Conservation (phyloP, 2,113 vertebrate genomes). For the Corythaixoides concolor region DNA sequence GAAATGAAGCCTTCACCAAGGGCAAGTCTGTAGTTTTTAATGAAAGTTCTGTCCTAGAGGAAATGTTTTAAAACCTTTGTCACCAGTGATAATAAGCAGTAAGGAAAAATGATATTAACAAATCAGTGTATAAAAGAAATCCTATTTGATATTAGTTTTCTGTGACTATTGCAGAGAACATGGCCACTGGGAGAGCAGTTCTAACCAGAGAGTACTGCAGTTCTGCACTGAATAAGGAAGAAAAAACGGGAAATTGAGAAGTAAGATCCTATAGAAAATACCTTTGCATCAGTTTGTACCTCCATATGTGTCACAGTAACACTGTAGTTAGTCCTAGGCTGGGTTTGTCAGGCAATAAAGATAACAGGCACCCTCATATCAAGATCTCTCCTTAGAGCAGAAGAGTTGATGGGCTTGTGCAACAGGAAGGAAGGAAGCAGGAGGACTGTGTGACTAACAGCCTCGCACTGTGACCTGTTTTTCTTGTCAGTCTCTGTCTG, state of each 20-base stretch:
- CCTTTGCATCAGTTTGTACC: background rate
- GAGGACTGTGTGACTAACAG: background rate
- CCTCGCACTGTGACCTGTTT: background rate
- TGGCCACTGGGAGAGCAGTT: background rate
- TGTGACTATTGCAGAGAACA: background rate
- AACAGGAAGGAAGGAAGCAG: slow-evolving; percentile 30
- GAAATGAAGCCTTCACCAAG: background rate
- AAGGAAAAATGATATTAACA: background rate
- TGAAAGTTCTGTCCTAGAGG: background rate
- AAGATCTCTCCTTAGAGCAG: background rate
- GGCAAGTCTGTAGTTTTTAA: background rate
- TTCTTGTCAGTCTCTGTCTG: background rate
- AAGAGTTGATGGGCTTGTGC: background rate
- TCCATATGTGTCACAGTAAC: fast-evolving
- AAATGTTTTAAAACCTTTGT: background rate
- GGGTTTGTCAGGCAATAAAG: background rate
- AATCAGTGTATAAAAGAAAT: background rate
- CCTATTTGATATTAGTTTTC: background rate
- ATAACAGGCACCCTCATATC: background rate
- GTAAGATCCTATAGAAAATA: background rate
- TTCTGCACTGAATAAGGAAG: background rate
- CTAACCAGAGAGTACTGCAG: background rate
- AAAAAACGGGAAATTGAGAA: background rate
- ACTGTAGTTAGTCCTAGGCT: background rate
- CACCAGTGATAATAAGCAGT: background rate